phyloP scores from a whole-genome alignment of 2,888 invertebrate genomes.

The Ormyrus labotus region DNA sequence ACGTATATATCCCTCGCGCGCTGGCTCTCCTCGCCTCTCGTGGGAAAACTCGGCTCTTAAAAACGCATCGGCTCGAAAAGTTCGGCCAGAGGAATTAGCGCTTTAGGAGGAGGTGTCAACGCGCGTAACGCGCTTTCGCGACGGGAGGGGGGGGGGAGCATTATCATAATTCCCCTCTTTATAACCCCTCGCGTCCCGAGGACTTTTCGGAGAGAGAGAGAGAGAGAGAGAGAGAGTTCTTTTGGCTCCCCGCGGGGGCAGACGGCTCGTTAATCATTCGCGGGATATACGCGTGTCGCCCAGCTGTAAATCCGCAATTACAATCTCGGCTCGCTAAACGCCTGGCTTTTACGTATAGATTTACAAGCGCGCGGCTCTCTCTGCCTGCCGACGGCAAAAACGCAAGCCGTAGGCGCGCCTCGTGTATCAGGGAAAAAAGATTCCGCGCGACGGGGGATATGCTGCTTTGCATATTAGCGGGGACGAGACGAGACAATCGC shows the following conservation, averaged over 20 bases:
- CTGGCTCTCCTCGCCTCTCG: background rate
- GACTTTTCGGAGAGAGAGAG: conserved; percentile 29
- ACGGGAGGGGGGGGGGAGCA: background rate
- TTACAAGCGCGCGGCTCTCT: background rate
- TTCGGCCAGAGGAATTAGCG: conserved; percentile 39
- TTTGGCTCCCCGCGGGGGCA: conserved; percentile 40
- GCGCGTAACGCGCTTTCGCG: conserved; percentile 4
- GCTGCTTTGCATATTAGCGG: conserved; percentile 13
- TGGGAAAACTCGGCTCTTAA: conserved; percentile 25
- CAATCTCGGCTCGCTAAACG: conserved; percentile 42
- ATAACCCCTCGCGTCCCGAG: conserved; percentile 33
- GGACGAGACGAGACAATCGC: background rate
- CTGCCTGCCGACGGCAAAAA: conserved; percentile 2
- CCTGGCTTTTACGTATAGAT: background rate
- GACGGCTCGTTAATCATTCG: conserved; percentile 56
- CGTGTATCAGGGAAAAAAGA: conserved; percentile 16
- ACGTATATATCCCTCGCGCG: background rate
- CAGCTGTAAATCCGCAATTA: conserved; percentile 55
- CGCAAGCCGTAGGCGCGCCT: background rate
- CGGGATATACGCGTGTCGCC: conserved; percentile 43
- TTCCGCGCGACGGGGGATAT: background rate
- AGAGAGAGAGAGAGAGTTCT: conserved; percentile 29
- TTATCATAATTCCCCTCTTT: conserved; percentile 55
- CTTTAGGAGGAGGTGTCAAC: conserved; percentile 12
- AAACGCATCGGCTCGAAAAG: conserved; percentile 42